Conservation (phyloP, 1,140 invertebrate species). For the Trachymyrmex cornetzi region DNA sequence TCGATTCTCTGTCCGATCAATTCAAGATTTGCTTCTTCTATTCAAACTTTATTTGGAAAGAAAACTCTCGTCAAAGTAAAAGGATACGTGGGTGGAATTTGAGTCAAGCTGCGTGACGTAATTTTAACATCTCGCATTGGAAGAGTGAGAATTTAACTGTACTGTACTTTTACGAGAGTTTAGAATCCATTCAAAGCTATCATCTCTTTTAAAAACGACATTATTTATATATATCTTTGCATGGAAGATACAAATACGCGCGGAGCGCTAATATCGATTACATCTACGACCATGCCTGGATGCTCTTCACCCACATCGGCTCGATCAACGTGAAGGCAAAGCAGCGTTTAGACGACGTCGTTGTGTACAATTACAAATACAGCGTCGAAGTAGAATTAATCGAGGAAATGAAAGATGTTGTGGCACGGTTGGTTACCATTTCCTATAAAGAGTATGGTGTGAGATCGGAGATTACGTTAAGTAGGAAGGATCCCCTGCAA, state of each 20-base stretch:
- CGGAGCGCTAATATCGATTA: conserved; percentile 82
- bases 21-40: background rate
- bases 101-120: background rate
- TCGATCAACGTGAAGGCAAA: conserved; percentile 75
- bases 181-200: background rate
- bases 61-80: background rate
- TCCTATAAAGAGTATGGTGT: conserved; percentile 70
- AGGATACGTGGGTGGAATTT: background rate
- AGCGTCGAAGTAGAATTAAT: conserved; percentile 79
- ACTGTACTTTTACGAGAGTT: background rate
- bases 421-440: background rate
- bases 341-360: conserved; percentile 79
- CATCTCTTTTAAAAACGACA: background rate
- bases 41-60: conserved; percentile 11
- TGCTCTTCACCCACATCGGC: conserved; percentile 80
- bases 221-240: background rate
- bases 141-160: background rate
- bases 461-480: conserved; percentile 25
- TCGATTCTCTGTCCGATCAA: background rate
- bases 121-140: background rate
- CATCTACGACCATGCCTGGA: conserved; percentile 83
- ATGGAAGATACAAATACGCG: conserved; percentile 79
- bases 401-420: conserved; percentile 70
- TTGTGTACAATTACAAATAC: conserved; percentile 83
- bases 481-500: conserved; percentile 76